Percentiles rank a stretch among this genome's conserved stretches.
These are phyloP conservation scores for Belonocnema kinseyi DNA, from an alignment of 1,140 invertebrate species.

Conservation along the genomic window DNA sequence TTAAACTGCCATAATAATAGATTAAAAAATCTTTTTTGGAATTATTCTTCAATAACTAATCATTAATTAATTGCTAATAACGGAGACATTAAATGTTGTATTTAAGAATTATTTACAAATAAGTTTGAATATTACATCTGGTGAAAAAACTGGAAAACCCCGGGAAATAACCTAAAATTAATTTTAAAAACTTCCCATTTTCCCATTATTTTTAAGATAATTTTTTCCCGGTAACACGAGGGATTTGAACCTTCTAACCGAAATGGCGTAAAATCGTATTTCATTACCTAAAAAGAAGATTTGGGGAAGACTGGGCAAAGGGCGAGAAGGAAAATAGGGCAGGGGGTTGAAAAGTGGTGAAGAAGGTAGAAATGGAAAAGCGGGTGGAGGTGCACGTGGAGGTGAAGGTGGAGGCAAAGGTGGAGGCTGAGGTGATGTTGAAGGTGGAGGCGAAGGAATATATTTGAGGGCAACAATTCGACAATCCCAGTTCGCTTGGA, in stretches of 20 bases:
- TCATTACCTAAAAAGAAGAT: neutral
- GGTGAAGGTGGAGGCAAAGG: neutral
- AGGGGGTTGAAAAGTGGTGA: neutral
- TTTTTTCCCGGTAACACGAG: neutral
- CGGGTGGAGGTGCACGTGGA: too few relatives aligned
- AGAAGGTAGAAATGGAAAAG: conserved; percentile 20
- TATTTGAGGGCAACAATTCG: conserved; percentile 64
- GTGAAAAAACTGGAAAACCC: too few relatives aligned
- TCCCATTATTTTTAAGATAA: neutral
- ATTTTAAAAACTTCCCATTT: too few relatives aligned
- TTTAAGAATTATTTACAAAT: too few relatives aligned
- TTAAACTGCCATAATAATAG: too few relatives aligned
- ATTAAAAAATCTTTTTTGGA: too few relatives aligned
- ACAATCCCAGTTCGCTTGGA: conserved; percentile 56
- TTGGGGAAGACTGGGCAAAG: neutral
- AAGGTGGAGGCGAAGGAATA: conserved; percentile 53
- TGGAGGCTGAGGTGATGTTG: conserved; percentile 39
- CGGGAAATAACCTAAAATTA: too few relatives aligned
- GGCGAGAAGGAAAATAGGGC: conserved; percentile 15
- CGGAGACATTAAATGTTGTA: too few relatives aligned
- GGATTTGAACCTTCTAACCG: neutral
- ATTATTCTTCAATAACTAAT: too few relatives aligned
- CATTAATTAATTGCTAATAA: too few relatives aligned
- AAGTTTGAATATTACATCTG: too few relatives aligned
- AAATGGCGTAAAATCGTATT: conserved; percentile 5